These are phyloP conservation scores for Tetranychus truncatus DNA, from an alignment of 2,888 invertebrate species.

Conservation along the genomic window DNA sequence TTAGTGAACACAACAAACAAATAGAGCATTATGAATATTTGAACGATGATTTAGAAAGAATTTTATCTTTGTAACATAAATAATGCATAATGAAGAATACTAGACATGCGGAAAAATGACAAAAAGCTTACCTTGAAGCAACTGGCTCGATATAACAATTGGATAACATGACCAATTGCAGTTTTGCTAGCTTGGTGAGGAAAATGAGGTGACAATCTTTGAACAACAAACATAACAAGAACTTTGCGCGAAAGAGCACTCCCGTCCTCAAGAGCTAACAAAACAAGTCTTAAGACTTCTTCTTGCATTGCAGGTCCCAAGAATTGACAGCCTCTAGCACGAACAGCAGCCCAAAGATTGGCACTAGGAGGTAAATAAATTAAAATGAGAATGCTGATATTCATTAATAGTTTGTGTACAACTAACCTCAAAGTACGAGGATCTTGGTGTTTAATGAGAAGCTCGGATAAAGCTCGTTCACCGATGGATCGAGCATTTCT, in stretches of 20 bases:
- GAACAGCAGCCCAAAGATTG: conserved; percentile 88
- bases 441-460: conserved; percentile 85
- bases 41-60: too few relatives aligned
- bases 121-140: conserved; percentile 65
- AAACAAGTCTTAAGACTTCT: conserved; percentile 80
- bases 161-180: conserved; percentile 95
- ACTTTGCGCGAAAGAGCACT: conserved; percentile 80
- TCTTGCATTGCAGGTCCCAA: conserved; percentile 98
- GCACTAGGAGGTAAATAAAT: conserved; percentile 35
- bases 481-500: conserved; percentile 71
- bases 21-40: too few relatives aligned
- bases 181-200: conserved; percentile 85
- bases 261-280: conserved; percentile 83
- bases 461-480: conserved; percentile 78
- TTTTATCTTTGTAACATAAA: too few relatives aligned
- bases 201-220: conserved; percentile 80
- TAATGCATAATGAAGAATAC: neutral
- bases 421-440: conserved; percentile 56
- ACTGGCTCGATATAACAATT: conserved; percentile 85
- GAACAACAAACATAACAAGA: conserved; percentile 94
- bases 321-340: conserved; percentile 92
- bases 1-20: too few relatives aligned
- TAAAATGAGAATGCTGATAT: too few relatives aligned
- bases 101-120: neutral
- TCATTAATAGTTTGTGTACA: neutral